A percentile compares a stretch with the other conserved stretches of the same genome.
Conservation (phyloP, 1,140 invertebrate genomes). For the Helicorthomorpha holstii region DNA sequence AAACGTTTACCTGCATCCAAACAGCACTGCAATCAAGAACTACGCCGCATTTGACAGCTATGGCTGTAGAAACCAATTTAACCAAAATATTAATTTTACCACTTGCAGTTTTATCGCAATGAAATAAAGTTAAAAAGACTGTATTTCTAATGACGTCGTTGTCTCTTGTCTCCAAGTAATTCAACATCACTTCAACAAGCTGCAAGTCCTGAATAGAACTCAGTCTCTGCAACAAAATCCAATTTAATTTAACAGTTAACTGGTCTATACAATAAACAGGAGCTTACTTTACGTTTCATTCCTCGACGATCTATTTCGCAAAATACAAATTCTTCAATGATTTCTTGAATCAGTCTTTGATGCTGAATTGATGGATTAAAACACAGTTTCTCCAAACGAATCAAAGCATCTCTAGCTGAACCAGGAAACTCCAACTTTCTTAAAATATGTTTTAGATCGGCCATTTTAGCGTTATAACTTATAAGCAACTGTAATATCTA, state of each 20-base stretch:
- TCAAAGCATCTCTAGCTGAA: slow-evolving; percentile 41
- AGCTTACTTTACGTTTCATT: slow-evolving; percentile 27
- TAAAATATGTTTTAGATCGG: slow-evolving; percentile 28
- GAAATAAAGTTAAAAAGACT: slow-evolving; percentile 56
- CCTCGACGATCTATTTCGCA: slow-evolving; percentile 50
- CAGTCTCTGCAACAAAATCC: slow-evolving; percentile 22
- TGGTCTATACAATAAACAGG: background rate
- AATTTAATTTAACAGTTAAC: background rate
- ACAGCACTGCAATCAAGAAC: slow-evolving; percentile 56
- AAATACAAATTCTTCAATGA: slow-evolving; percentile 67
- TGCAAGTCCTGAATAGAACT: slow-evolving; percentile 53
- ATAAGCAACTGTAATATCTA: too few species aligned
- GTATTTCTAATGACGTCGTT: slow-evolving; percentile 57
- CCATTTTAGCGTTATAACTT: slow-evolving; percentile 4
- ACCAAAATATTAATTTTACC: slow-evolving; percentile 49
- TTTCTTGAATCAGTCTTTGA: slow-evolving; percentile 45
- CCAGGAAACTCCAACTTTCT: slow-evolving; percentile 44
- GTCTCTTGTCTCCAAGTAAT: slow-evolving; percentile 44
- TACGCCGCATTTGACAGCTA: slow-evolving; percentile 49
- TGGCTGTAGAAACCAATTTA: slow-evolving; percentile 55
- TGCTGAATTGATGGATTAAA: slow-evolving; percentile 16
- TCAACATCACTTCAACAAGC: slow-evolving; percentile 51
- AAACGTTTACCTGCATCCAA: slow-evolving; percentile 43
- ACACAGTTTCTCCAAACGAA: slow-evolving; percentile 28
- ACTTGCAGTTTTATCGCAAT: slow-evolving; percentile 37